Base-by-base conservation (phyloP, 2,113 vertebrate species). In the Microtus pennsylvanicus region DNA sequence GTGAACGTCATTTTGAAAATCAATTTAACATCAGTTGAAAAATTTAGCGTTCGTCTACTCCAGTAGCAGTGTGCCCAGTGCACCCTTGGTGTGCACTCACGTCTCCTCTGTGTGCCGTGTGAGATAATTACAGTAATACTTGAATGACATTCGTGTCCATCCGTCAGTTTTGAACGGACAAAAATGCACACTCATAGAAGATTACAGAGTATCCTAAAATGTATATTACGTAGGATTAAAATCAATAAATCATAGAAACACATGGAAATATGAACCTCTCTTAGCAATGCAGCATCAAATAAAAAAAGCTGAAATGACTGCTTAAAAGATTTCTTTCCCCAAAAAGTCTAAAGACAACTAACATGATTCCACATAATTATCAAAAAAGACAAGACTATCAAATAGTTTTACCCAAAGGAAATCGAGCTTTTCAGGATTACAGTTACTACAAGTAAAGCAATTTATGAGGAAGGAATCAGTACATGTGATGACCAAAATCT, bases 371-470 rank as follows among this genome's bases (percentile, higher is more conserved):
- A 82, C 52, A 12, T n/a, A n/a, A 8, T 35, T 5, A 11, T 26
- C 22, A 69, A 82, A 17, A 33, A 87, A 87, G 2, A 55, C 5
- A 75, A 78, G 12, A 77, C 14, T 87, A 92, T 45, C 86, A 89
- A 88, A 83, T 50, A 70, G 17, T 28, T 76, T 28, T 30, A 77
- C 24, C 13, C 58, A 61, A 10, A 74, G 52, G 45, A 85, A 77
- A 95, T 35, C n/a, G 67, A 92, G 58, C 78, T 65, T 94, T 94
- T 87, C 19, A 78, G 55, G n/a, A 77, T 90, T 89, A 93, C 24
- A 12, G 12, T 52, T 67, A 86, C 4, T 61, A 72, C 6, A 61
- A 30, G 16, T 90, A 33, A 9, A 13, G 10, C 14, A 89, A 90
- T 3, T 69, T 69, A 52, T 6, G 16, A 19, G 19, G 45, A 55